Conservation (phyloP, 2,888 invertebrate species). For the Andrena dorsata region DNA sequence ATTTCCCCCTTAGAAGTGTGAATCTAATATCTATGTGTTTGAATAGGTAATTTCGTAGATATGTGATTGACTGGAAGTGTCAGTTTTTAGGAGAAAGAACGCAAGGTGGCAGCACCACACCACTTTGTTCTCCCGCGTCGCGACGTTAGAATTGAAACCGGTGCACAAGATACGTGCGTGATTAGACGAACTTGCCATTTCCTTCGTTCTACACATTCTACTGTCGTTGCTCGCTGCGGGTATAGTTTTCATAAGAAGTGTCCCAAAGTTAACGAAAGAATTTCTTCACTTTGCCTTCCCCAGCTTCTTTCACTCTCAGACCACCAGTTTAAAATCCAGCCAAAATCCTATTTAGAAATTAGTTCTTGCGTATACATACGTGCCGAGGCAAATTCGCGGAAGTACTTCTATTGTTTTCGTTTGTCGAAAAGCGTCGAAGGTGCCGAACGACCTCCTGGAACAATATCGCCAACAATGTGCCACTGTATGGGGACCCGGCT, state of each 20-base stretch:
- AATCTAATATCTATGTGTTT: not conserved
- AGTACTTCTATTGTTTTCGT: not conserved
- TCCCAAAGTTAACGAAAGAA: not conserved
- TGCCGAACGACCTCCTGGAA: not conserved
- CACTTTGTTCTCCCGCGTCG: constrained; percentile 43
- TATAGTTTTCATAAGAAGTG: not conserved
- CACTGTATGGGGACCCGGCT: constrained; percentile 7
- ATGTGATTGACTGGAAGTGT: not conserved
- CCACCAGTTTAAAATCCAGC: not conserved
- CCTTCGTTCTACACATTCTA: not conserved
- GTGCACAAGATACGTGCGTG: not conserved
- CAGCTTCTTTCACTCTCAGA: not conserved
- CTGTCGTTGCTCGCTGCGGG: not conserved
- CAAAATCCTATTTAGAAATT: not conserved
- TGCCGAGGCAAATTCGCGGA: not conserved
- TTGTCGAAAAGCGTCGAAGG: constrained; percentile 3
- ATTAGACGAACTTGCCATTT: not conserved
- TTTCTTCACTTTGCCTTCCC: not conserved
- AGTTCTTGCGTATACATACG: not conserved
- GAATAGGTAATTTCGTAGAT: not conserved
- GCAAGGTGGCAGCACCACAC: constrained; percentile 29
- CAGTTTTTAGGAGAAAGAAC: constrained; percentile 15
- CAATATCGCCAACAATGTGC: constrained; percentile 19
- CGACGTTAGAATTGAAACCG: constrained; percentile 34
- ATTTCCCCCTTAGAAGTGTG: too few relatives aligned